phyloP scores from a whole-genome alignment of 2,888 invertebrate species.

The Dioctria rufipes region DNA sequence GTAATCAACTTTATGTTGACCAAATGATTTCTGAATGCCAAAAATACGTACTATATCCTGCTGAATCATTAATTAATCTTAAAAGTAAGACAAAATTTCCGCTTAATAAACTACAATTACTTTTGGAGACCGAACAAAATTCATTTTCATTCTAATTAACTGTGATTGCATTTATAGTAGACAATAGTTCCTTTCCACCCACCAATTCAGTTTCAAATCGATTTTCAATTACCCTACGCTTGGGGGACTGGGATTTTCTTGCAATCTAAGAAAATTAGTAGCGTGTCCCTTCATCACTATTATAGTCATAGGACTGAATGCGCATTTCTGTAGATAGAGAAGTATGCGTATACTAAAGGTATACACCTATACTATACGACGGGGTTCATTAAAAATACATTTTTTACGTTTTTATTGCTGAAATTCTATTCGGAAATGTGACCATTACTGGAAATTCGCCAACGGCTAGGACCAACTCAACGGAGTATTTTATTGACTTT shows the following conservation, averaged over 20 bases:
- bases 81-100: no score
- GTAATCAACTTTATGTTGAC: no score
- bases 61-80: no score
- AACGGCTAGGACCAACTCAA: not conserved
- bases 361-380: not conserved
- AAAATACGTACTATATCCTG: no score
- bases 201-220: constrained; percentile 12
- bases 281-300: not conserved
- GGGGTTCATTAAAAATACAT: constrained; percentile 47
- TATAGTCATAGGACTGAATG: not conserved
- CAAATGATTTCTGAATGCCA: no score
- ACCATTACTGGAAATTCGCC: constrained; percentile 1
- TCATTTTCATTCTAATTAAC: constrained; percentile 29
- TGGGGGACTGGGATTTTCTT: constrained; percentile 14
- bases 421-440: constrained; percentile 11
- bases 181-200: no score
- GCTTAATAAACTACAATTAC: not conserved
- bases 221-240: constrained; percentile 40
- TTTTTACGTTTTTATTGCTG: constrained; percentile 14
- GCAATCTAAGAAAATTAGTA: not conserved
- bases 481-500: not conserved
- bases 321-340: not conserved
- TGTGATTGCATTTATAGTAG: not conserved
- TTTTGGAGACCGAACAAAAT: not conserved
- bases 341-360: no score